Conservation (phyloP, 1,140 invertebrate genomes). For the Hesperophylax magnus region DNA sequence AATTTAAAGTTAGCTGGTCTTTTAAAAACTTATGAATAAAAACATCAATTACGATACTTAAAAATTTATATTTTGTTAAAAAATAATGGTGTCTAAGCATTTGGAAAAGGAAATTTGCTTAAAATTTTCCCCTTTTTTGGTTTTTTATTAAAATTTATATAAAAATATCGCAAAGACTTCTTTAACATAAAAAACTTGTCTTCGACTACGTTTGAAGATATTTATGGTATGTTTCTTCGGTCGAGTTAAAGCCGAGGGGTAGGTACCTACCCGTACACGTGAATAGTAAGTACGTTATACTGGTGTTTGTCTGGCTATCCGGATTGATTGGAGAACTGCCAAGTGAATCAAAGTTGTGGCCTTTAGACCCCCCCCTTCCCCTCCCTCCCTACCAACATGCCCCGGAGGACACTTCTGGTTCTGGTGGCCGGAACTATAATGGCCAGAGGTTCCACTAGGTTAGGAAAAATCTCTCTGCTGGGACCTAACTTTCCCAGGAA, state of each 20-base stretch:
- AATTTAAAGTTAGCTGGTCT: too few species aligned
- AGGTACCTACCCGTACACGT: neutral
- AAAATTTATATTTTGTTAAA: too few species aligned
- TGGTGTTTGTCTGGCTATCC: constrained; percentile 15
- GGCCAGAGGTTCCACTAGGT: neutral
- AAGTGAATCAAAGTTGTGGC: constrained; percentile 14
- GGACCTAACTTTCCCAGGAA: neutral
- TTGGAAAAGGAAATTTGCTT: too few species aligned
- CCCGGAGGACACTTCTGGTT: neutral
- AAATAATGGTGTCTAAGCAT: too few species aligned
- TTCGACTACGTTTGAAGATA: neutral
- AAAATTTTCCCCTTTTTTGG: too few species aligned
- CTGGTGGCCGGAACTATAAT: constrained; percentile 7
- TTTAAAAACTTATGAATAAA: too few species aligned
- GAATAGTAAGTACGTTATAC: neutral
- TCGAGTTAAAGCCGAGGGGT: neutral
- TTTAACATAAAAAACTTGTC: too few species aligned
- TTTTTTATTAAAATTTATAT: too few species aligned
- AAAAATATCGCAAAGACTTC: too few species aligned
- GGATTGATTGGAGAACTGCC: constrained; percentile 4
- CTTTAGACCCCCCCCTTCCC: neutral
- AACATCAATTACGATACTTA: too few species aligned
- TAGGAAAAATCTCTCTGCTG: neutral
- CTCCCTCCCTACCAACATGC: too few species aligned
- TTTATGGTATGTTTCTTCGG: neutral